These are phyloP conservation scores for Sebastes melanostomus DNA, from an alignment of 2,797 vertebrate species.

Conservation along the genomic window DNA sequence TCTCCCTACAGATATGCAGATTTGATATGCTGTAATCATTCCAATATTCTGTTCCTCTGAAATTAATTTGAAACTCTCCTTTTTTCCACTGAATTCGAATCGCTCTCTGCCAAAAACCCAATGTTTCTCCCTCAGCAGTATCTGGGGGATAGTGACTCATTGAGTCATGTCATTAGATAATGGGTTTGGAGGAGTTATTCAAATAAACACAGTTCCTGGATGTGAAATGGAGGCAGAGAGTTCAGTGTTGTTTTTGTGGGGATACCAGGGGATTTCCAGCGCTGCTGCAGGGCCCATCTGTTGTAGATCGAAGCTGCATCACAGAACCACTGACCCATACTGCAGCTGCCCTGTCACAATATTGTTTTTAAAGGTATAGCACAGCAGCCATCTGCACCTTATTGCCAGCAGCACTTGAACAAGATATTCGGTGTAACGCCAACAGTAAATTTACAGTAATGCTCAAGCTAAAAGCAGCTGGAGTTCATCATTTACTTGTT, in stretches of 20 bases:
- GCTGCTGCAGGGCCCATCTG: conserved; percentile 75
- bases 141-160: conserved; percentile 72
- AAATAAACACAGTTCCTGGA: conserved; percentile 73
- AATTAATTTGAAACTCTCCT: conserved; percentile 51
- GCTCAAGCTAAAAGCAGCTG: conserved; percentile 26
- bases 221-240: conserved; percentile 59
- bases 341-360: conserved; percentile 72
- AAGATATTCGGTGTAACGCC: conserved; percentile 34
- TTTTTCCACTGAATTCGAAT: conserved; percentile 36
- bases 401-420: conserved; percentile 44
- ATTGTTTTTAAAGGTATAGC: conserved; percentile 72
- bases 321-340: conserved; percentile 72
- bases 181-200: conserved; percentile 70
- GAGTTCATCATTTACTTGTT: conserved; percentile 54
- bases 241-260: conserved; percentile 52
- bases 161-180: conserved; percentile 76
- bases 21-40: conserved; percentile 51
- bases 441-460: conserved; percentile 39
- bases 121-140: conserved; percentile 54
- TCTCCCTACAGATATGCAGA: conserved; percentile 51
- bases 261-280: conserved; percentile 72
- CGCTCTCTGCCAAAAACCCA: conserved; percentile 59
- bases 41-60: conserved; percentile 55
- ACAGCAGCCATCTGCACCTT: conserved; percentile 61
- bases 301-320: conserved; percentile 66